Evolutionary conservation across 2,113 vertebrate genomes (phyloP).

Genomic region (Chaetorhynchus papuensis): DNA sequence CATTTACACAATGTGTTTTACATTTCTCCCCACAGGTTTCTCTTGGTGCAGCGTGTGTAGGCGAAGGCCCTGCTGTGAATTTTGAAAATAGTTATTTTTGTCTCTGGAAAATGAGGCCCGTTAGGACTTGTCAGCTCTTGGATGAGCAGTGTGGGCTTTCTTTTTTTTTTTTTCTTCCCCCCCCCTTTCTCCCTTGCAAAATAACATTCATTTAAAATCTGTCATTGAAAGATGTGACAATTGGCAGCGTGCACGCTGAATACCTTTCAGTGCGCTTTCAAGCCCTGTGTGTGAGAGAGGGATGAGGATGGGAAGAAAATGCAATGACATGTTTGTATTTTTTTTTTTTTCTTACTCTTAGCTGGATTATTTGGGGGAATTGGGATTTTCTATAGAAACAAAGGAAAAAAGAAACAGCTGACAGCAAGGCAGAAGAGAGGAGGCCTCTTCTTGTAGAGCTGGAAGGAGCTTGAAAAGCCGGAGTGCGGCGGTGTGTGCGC

Average conservation of each 20-base stretch:
- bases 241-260: conserved; percentile 28
- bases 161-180: neutral
- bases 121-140: conserved; percentile 80
- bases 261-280: conserved; percentile 49
- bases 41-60: conserved; percentile 76
- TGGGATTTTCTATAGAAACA: conserved; percentile 59
- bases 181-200: conserved; percentile 9
- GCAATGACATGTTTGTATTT: conserved; percentile 38
- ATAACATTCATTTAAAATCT: conserved; percentile 66
- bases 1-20: conserved; percentile 72
- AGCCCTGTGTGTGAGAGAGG: conserved; percentile 41
- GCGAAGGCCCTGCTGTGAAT: conserved; percentile 82
- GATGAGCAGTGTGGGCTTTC: conserved; percentile 72
- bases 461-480: conserved; percentile 3
- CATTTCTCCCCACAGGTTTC: conserved; percentile 75
- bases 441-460: neutral
- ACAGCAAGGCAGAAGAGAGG: conserved; percentile 16
- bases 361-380: conserved; percentile 44
- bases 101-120: conserved; percentile 79
- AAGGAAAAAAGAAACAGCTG: neutral
- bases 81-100: conserved; percentile 86
- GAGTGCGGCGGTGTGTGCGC: neutral
- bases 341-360: conserved; percentile 20
- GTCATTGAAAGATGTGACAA: conserved; percentile 61
- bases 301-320: conserved; percentile 48